phyloP scores from a whole-genome alignment of 2,113 vertebrate genomes.

The Lophura nycthemera region DNA sequence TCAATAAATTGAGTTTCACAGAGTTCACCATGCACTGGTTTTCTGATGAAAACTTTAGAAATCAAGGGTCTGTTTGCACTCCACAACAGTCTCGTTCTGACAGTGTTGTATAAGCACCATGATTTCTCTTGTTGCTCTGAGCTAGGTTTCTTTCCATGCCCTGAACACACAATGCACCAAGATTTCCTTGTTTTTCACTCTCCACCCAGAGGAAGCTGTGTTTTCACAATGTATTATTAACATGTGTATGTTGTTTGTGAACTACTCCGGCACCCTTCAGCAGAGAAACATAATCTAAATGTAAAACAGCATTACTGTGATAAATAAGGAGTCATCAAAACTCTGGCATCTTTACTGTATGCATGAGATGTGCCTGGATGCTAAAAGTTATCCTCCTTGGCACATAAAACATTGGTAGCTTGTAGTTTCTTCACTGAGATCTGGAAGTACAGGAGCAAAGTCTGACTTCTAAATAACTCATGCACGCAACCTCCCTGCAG shows the following conservation, averaged over 20 bases:
- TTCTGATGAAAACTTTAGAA: slow-evolving; percentile 52
- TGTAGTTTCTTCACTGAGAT: slow-evolving; percentile 2
- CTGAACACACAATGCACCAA: background rate
- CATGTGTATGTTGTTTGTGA: slow-evolving; percentile 10
- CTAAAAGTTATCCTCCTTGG: background rate
- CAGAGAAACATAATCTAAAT: slow-evolving; percentile 26
- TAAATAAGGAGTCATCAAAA: slow-evolving; percentile 24
- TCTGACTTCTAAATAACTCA: slow-evolving; percentile 29
- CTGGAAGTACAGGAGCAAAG: slow-evolving; percentile 6
- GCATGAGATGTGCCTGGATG: slow-evolving; percentile 2
- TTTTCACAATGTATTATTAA: slow-evolving; percentile 52
- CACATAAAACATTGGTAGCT: slow-evolving; percentile 9
- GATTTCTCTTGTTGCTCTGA: slow-evolving; percentile 15
- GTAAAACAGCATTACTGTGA: slow-evolving; percentile 9
- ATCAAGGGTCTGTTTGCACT: background rate
- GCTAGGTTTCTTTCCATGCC: background rate
- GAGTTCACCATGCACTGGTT: background rate
- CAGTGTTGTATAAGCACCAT: background rate
- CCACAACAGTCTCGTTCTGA: background rate
- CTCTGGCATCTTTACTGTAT: background rate
- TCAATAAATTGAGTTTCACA: slow-evolving; percentile 34
- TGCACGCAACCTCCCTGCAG: background rate
- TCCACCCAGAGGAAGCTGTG: background rate
- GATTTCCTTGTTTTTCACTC: background rate
- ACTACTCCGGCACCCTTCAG: slow-evolving; percentile 16